Evolutionary conservation across 2,797 vertebrate species (phyloP), one percentile per base, ranked within the genome.

Genomic region (Poecilia velifera): DNA sequence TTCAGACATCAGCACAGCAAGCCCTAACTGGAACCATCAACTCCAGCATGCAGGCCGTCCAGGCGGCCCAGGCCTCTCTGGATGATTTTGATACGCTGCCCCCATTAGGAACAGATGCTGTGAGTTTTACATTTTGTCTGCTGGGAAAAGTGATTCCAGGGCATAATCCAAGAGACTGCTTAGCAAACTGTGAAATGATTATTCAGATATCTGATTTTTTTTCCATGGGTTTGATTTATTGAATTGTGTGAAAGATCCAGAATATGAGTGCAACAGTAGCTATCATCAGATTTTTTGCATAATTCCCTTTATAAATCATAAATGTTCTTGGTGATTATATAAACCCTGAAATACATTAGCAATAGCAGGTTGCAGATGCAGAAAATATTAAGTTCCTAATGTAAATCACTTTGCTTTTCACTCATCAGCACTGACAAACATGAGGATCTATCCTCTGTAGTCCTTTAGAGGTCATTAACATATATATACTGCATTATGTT

Each of bases 21-120:
- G 98, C 98, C 0, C 93, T 99, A 80, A 99, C 98, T 0, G 98
- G 98, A 51, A 99, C 98, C 90, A 99, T 99, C 84, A 99, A 98
- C 95, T 99, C 98, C 84, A 99, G 98, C 83, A 99, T 99, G 98
- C 97, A 98, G 86, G 98, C 98, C 0, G 98, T 99, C 43, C 97
- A 99, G 31, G 97, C 97, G 0, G 98, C 98, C 31, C 97, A 98
- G 90, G 98, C 97, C 77, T 97, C 97, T 0, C 93, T 99, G 89
- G 97, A 98, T 0, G 97, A 98, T 90, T 96, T 98, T 0, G 98
- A 99, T 77, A 95, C 96, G 0, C 95, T 99, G 74, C 98, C 98
- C 0, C 97, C 97, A 0, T 96, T 99, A 0, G 98, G 98, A 62
- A 98, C 98, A 41, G 98, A 99, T 22, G 96, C 97, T 20, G 98